Base-by-base conservation (phyloP, 2,113 vertebrate genomes). In the Podocnemis expansa region DNA sequence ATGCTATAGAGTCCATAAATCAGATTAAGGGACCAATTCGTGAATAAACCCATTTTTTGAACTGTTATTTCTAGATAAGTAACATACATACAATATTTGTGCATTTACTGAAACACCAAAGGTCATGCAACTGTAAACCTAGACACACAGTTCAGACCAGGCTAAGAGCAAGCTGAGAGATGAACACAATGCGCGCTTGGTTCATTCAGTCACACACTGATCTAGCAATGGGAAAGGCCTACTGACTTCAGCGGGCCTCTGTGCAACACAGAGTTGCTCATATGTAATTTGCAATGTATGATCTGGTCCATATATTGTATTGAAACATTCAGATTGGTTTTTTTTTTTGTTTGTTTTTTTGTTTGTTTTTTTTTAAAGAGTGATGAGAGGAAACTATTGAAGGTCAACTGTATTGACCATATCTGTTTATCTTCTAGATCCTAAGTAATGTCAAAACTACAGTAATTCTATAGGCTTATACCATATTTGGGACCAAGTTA, bases 81-180 rank as follows among this genome's bases (percentile, higher is more conserved):
- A 90, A 75, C 31, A 76, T 82, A 67, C 2, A 45, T 86, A 84
- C 4, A 67, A 13, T 2, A 52, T 43, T 38, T 75, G 1, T 16
- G 79, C 86, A n/a, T 41, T 27, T 88, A 34, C 56, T 78, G 58
- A 86, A 93, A 54, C 12, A 3, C 43, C 10, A 29, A 79, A 83
- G 88, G 16, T 5, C 82, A n/a, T 76, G 58, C 60, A 55, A 0
- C 70, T 94, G 45, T 43, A 52, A 88, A 87, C 54, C 86, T 45
- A 6, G 45, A 93, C 10, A 27, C 22, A 38, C 75, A 0, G 1
- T 86, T 56, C n/a, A 87, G 51, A 92, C 51, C 79, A 83, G 47
- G 78, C 45, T 95, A 0, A 0, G 58, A 41, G 21, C 49, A 14
- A 24, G 3, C n/a, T n/a, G n/a, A n/a, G n/a, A n/a, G n/a, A n/a